Base-by-base conservation (phyloP, 2,888 invertebrate species). In the Melanchra persicariae region DNA sequence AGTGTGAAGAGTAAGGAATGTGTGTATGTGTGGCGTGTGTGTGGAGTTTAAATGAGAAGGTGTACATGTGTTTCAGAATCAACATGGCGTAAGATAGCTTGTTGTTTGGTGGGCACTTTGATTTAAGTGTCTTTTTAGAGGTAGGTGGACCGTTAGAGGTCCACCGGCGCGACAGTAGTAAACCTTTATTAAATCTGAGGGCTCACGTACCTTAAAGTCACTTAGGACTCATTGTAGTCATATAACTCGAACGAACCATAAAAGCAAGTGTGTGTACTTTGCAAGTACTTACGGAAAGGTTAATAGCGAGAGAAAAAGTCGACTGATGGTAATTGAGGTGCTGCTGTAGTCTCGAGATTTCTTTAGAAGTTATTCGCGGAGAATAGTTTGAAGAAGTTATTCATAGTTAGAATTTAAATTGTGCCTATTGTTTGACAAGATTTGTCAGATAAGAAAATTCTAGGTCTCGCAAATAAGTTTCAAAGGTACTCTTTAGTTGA, bases 261-360 rank as follows among this genome's bases (percentile, higher is more conserved):
- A 76, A 77, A 66, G 47, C 26, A 72, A 77, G 58, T 75, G 75
- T 55, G 70, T 71, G 51, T 61, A 71, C 71, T 76, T 71, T 57
- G 34, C 26, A 70, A 62, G 51, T 49, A 70, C 71, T 63, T 70
- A 74, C 47, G 12, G 37, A 22, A 30, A 70, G 75, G 74, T 74
- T 74, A 74, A 74, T 58, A 61, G 60, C 52, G 15, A 17, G 63
- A 63, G 40, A 26, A 45, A 75, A 63, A 70, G 49, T 76, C 51
- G 64, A 59, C 26, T 37, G 55, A 51, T 45, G 51, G 30, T 60
- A 63, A 64, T 60, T 70, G 59, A 70, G 59, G 34, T 22, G 17
- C 45, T 34, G 37, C 24, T 51, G 17, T 57, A 58, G 51, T 45
- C 22, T 49, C 6, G 47, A 43, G 63, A 63, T 70, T 75, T 75